These are phyloP conservation scores for Lordiphosa fenestrarum DNA, from an alignment of 2,888 invertebrate species.

Conservation along the genomic window DNA sequence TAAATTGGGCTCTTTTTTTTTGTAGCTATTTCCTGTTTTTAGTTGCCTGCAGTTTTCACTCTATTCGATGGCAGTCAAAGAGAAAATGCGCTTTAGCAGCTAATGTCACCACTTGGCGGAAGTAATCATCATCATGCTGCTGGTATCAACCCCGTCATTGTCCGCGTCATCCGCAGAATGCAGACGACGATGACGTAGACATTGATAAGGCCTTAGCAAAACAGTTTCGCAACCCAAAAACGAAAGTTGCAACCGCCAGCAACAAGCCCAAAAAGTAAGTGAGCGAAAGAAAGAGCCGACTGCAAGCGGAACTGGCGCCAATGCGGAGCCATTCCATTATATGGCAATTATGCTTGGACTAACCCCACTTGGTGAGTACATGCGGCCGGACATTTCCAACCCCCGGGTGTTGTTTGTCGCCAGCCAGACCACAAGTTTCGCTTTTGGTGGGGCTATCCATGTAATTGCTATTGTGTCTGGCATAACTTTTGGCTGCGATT, in stretches of 20 bases:
- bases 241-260: conserved; percentile 58
- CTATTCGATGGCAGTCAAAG: conserved; percentile 17
- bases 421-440: conserved; percentile 46
- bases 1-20: neutral
- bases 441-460: conserved; percentile 44
- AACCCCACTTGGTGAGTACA: conserved; percentile 43
- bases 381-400: conserved; percentile 29
- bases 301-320: conserved; percentile 27
- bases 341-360: conserved; percentile 62
- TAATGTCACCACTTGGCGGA: conserved; percentile 43
- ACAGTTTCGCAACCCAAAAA: conserved; percentile 59
- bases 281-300: conserved; percentile 48
- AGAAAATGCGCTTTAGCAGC: conserved; percentile 15
- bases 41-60: conserved; percentile 17
- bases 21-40: conserved; percentile 8
- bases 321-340: conserved; percentile 51
- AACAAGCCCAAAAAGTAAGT: conserved; percentile 25
- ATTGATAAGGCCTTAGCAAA: conserved; percentile 49
- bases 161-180: conserved; percentile 23
- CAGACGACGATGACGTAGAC: conserved; percentile 23
- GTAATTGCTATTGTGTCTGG: conserved; percentile 20
- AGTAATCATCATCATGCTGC: conserved; percentile 52
- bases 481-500: conserved; percentile 30
- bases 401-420: conserved; percentile 44
- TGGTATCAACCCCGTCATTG: conserved; percentile 17